Base-by-base conservation (phyloP, 2,797 vertebrate species). In the Fringilla coelebs region DNA sequence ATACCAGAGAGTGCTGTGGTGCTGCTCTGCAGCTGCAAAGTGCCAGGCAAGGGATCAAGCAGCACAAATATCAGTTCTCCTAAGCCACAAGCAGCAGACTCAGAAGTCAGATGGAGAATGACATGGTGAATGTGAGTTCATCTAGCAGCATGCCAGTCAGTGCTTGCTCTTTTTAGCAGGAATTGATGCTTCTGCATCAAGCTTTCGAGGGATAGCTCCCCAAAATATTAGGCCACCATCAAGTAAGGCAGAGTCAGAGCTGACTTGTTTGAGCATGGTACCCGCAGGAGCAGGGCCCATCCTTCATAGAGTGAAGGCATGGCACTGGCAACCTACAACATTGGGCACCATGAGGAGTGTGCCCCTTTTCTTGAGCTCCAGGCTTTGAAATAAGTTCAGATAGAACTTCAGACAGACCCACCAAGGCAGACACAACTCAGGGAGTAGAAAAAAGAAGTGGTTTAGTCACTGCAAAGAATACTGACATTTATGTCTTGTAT, bases 271-370 rank as follows among this genome's bases (percentile, higher is more conserved):
- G 43, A 84, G 32, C n/a, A 31, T 40, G 21, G 58, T 4, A 22
- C 4, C 13, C 1, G 0, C 49, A 58, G 60, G 7, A 81, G 18
- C 2, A 11, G 34, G 14, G 31, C 18, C 11, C 24, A 3, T 15
- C 22, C 34, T 67, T 55, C 0, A 0, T 34, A 52, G 25, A 41
- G 17, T 0, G 2, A 70, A 65, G 22, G 41, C 22, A 52, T 1
- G 5, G 32, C 31, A 29, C 3, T 21, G 29, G 67, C 54, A 55
- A 20, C 21, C 17, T n/a, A 10, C 7, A 31, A 20, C 38, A 46
- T 11, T 0, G 0, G 32, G 43, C 20, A 80, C 32, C 13, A n/a
- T 7, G 28, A 38, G 17, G 26, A 87, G 41, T 2, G 0, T 17
- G 13, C 15, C 25, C 40, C 24, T 46, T 14, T 24, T 52, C 25